A percentile compares a stretch with the other conserved stretches of the same genome.
Evolutionary conservation across 2,888 invertebrate genomes (phyloP).

Genomic region (Euplexia lucipara): DNA sequence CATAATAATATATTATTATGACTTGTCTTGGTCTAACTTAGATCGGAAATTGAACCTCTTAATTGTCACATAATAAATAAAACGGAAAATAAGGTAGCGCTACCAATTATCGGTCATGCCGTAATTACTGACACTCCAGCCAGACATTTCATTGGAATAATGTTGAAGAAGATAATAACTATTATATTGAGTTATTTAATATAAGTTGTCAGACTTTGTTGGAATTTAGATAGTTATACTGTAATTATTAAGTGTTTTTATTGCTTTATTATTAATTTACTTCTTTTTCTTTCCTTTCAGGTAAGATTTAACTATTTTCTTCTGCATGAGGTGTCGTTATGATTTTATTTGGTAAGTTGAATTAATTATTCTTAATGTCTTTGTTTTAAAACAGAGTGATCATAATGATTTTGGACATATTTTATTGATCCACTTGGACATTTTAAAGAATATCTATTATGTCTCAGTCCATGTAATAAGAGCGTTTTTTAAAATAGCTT

Average conservation of each 20-base stretch:
- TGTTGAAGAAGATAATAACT: constrained; percentile 1
- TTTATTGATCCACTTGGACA: too few relatives aligned
- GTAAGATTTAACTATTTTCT: neutral
- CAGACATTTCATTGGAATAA: constrained; percentile 24
- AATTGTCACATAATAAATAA: constrained; percentile 48
- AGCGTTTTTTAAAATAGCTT: too few relatives aligned
- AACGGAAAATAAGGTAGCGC: constrained; percentile 26
- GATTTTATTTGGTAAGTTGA: constrained; percentile 10
- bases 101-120: constrained; percentile 19
- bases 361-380: too few relatives aligned
- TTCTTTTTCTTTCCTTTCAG: constrained; percentile 21
- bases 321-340: neutral
- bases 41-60: constrained; percentile 49
- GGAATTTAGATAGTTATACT: constrained; percentile 4
- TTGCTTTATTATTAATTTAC: constrained; percentile 7
- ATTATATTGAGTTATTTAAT: constrained; percentile 13
- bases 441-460: too few relatives aligned
- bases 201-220: neutral
- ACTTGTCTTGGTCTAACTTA: constrained; percentile 7
- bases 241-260: neutral
- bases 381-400: too few relatives aligned
- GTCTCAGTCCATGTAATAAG: too few relatives aligned
- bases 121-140: constrained; percentile 37
- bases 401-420: neutral
- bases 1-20: too few relatives aligned